Percentiles rank a stretch among this genome's conserved stretches.
Conservation (phyloP, 2,888 invertebrate genomes). For the Oscheius sp. region DNA sequence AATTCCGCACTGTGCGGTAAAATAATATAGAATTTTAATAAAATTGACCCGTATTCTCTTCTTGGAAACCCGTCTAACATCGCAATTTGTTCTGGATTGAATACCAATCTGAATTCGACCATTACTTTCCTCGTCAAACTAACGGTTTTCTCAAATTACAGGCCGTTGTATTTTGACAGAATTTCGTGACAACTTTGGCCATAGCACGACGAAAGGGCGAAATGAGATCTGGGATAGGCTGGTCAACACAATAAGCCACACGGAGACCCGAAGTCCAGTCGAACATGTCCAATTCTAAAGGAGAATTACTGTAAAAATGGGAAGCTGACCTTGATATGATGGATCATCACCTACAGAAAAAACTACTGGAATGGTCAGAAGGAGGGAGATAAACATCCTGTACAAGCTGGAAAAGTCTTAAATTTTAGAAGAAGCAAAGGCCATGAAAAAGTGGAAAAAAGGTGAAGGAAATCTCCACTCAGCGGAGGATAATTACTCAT, state of each 20-base stretch:
- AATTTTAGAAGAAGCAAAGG: not conserved
- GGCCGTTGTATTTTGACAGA: constrained; percentile 67
- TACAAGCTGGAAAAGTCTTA: constrained; percentile 19
- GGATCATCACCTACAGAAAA: constrained; percentile 25
- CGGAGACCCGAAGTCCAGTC: constrained; percentile 67
- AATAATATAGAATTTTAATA: constrained; percentile 66
- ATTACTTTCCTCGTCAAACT: constrained; percentile 22
- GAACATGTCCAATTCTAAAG: constrained; percentile 66
- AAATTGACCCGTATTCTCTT: constrained; percentile 61
- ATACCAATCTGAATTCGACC: constrained; percentile 37
- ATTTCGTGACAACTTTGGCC: constrained; percentile 64
- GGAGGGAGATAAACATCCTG: constrained; percentile 1
- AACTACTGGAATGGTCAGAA: constrained; percentile 20
- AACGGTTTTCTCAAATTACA: constrained; percentile 67
- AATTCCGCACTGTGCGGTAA: constrained; percentile 60
- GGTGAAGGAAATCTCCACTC: not conserved
- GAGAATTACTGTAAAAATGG: not conserved
- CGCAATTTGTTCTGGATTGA: constrained; percentile 65
- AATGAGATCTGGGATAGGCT: constrained; percentile 63
- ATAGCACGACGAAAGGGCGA: constrained; percentile 64
- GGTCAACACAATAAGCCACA: constrained; percentile 66
- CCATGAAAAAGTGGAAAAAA: not conserved
- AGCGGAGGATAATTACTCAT: not conserved
- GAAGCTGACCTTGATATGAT: constrained; percentile 25
- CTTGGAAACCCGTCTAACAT: constrained; percentile 68